Base-by-base conservation (phyloP, 2,113 vertebrate genomes). In the Brienomyrus longianalis region DNA sequence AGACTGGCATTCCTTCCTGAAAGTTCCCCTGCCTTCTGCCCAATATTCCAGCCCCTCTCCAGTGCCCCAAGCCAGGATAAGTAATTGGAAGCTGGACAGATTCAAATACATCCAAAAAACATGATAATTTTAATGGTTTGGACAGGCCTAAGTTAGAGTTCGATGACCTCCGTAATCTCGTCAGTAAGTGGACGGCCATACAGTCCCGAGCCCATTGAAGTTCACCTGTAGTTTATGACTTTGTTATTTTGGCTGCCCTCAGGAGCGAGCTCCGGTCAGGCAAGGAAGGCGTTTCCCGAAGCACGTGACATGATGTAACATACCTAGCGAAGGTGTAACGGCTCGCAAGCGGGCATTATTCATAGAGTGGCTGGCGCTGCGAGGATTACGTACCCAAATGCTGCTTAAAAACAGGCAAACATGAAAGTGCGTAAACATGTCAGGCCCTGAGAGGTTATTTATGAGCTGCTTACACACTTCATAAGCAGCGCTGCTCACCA, bases 381-480 rank as follows among this genome's bases (percentile, higher is more conserved):
- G 50, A 52, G 83, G 47, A 52, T 85, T 86, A 90, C 62, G 54
- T 66, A n/a, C 62, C 31, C 52, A 83, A 89, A 89, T 88, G 89
- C 83, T 43, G 17, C 51, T 54, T 51, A 45, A 21, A 88, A 54
- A 86, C 62, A 89, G 35, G 51, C 47, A 83, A 89, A 90, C 54
- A 85, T 88, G 74, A 90, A 90, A 88, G 77, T 39, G 66, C 52
- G 48, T 35, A 90, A 90, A 66, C 88, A 88, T 84, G 70, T 52
- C 54, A 48, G 70, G 87, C 88, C 83, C 88, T 88, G 39, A 88
- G 77, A 88, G 52, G 74, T 39, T 88, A 88, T 83, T 89, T 88
- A 83, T 59, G 88, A 91, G 88, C 83, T 52, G 90, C 56, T 70
- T 62, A 84, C 50, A 50, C 59, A 89, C 90, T 89, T 90, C 84